Evolutionary conservation across 2,113 vertebrate genomes (phyloP).

Genomic region (Nannospalax galili): DNA sequence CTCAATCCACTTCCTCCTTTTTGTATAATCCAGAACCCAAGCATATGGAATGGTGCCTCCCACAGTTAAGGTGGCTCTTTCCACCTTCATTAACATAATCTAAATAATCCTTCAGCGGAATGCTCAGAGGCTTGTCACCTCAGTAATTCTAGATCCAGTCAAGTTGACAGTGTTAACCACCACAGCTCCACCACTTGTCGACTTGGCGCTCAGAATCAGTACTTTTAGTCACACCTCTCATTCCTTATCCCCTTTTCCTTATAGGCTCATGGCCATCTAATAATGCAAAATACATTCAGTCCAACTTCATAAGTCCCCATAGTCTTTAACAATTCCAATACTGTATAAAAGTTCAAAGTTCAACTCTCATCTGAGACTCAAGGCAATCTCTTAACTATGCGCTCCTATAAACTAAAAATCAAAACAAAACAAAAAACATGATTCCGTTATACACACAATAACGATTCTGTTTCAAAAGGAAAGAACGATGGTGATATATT

Average conservation of each 20-base stretch:
- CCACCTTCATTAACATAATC: background rate
- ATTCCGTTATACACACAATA: background rate
- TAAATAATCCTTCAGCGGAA: background rate
- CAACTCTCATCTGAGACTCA: background rate
- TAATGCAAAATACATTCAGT: background rate
- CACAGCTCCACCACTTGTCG: background rate
- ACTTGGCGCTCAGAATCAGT: background rate
- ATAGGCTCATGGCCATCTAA: background rate
- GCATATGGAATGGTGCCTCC: background rate
- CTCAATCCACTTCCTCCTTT: background rate
- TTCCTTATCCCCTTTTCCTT: background rate
- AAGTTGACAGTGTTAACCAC: background rate
- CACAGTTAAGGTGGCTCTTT: background rate
- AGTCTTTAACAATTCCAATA: background rate
- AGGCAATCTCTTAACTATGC: background rate
- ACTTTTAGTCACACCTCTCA: background rate
- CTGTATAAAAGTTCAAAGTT: background rate
- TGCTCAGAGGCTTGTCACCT: background rate
- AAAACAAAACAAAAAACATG: no score
- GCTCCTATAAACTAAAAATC: background rate
- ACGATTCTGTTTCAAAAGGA: background rate
- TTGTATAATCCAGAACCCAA: background rate
- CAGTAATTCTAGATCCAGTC: background rate
- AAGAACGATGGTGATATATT: background rate
- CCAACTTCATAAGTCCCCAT: background rate